phyloP scores from a whole-genome alignment of 1,140 invertebrate genomes.

The Platyscapa corneri region DNA sequence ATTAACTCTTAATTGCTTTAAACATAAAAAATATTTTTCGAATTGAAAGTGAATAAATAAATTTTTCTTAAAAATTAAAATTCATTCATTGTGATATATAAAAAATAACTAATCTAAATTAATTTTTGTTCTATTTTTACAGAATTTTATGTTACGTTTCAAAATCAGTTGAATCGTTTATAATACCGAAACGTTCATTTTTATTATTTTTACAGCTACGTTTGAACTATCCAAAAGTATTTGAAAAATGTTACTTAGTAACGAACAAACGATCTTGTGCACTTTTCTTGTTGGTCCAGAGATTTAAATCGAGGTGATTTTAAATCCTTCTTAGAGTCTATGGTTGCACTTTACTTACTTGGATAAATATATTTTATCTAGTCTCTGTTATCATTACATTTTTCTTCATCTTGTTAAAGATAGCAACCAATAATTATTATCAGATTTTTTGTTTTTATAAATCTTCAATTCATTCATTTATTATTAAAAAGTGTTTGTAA shows the following conservation, averaged over 20 bases:
- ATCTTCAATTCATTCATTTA: too few relatives aligned
- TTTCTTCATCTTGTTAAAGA: background rate
- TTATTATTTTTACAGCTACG: background rate
- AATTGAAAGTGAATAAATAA: too few relatives aligned
- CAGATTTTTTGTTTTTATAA: too few relatives aligned
- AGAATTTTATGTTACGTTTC: background rate
- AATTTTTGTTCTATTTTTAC: too few relatives aligned
- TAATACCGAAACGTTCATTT: background rate
- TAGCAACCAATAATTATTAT: background rate
- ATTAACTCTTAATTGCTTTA: too few relatives aligned
- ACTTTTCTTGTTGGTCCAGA: background rate
- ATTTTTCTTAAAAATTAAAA: too few relatives aligned
- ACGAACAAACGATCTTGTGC: constrained; percentile 1
- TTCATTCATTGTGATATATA: too few relatives aligned
- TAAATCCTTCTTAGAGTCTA: constrained; percentile 17
- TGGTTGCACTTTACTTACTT: background rate
- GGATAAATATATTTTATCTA: background rate
- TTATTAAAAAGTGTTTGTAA: too few relatives aligned
- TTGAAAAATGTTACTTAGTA: background rate
- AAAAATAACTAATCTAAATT: too few relatives aligned
- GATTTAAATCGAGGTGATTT: constrained; percentile 50
- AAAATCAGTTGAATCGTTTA: background rate
- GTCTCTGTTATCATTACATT: background rate
- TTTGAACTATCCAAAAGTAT: background rate
- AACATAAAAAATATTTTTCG: too few relatives aligned